These are phyloP conservation scores for Cantharis flavilabris DNA, from an alignment of 2,888 invertebrate species.

Conservation along the genomic window DNA sequence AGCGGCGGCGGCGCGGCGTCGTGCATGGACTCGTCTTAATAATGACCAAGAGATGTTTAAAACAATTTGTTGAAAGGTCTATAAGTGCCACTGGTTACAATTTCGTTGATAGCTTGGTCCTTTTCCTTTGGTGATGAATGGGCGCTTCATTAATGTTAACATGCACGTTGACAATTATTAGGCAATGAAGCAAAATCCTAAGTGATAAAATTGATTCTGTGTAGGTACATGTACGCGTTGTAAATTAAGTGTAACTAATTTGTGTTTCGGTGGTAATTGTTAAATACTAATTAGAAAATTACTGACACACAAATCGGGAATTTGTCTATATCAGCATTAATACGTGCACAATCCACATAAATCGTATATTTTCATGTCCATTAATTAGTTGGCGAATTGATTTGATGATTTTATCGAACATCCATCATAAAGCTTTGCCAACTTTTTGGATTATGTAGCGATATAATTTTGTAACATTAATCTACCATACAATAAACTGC, in stretches of 20 bases:
- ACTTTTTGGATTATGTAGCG: constrained; percentile 10
- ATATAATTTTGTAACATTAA: constrained; percentile 12
- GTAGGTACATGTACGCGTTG: neutral
- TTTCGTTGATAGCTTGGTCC: neutral
- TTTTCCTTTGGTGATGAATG: neutral
- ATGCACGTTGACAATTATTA: neutral
- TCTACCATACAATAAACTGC: constrained; percentile 14
- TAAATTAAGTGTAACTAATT: neutral
- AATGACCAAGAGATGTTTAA: neutral
- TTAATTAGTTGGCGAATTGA: neutral
- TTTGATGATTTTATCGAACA: constrained; percentile 4
- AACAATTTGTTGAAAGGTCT: neutral
- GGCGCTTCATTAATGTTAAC: neutral
- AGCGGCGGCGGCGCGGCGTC: no score
- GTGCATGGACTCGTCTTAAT: neutral
- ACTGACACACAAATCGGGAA: neutral
- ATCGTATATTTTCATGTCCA: neutral
- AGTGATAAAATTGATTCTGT: neutral
- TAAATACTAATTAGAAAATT: neutral
- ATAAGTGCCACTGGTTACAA: neutral
- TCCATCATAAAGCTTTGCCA: constrained; percentile 23
- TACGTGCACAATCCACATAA: neutral
- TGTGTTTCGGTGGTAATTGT: neutral
- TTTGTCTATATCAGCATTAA: neutral
- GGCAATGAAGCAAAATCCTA: neutral